Base-by-base conservation (phyloP, 1,140 invertebrate genomes). In the Drosophila parabipectinata region DNA sequence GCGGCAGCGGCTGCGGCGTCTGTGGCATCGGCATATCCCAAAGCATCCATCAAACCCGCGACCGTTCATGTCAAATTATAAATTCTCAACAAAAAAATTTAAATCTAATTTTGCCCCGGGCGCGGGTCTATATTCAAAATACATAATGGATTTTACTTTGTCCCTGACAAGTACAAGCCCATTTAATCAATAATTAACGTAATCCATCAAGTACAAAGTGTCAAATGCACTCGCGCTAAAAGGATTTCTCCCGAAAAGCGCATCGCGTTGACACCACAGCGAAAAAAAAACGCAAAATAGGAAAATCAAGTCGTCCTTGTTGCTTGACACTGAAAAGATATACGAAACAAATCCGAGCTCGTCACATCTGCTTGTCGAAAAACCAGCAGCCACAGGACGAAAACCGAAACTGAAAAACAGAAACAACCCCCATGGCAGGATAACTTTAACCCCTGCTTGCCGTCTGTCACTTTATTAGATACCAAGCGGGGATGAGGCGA, bases 181-280 rank as follows among this genome's bases (percentile, higher is more conserved):
- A 83, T 88, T 88, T 88, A 88, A 88, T 88, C 83, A 88, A 88
- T 88, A 89, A 88, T 88, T 88, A 88, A 89, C 83, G 68, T 88
- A 88, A 88, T 88, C 83, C 83, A 88, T 88, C 83, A 88, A 83
- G 63, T 77, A 89, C 84, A 88, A 84, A 85, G 83, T 88, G 83
- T 88, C 83, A 88, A 88, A 83, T 89, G 83, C 83, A 88, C 84
- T 88, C 79, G 83, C 84, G 75, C 72, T 76, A 82, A 87, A 87
- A 88, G 78, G 79, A 88, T 87, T 87, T 77, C 54, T 47, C 54
- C 62, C 53, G 54, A 66, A 72, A 85, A 85, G 72, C 62, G 66
- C 64, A 75, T 67, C 52, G 80, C 72, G 69, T 77, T 74, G 41
- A 57, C 21, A 37, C 34, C 3, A 37, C 68, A 79, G 3, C 6